Base-by-base conservation (phyloP, 2,888 invertebrate species). In the Mantis religiosa region DNA sequence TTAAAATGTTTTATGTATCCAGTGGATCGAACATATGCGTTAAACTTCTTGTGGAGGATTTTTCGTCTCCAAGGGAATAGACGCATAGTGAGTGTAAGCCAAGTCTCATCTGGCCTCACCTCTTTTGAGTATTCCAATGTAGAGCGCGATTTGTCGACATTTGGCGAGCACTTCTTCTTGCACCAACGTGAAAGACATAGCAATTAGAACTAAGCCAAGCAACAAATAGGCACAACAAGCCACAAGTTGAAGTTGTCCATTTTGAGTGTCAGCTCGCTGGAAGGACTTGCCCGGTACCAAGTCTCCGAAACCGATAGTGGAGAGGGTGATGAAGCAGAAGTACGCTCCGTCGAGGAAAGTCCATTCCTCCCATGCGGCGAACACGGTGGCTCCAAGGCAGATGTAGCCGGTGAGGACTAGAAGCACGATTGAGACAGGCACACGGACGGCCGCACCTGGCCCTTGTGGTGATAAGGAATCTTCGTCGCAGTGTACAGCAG, bases 291-390 rank as follows among this genome's bases (percentile, higher is more conserved):
- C 95, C 0, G 97, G 97, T 89, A 96, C 95, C 91, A 96, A 95
- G 92, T 97, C 97, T 7, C 97, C 97, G 91, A 97, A 96, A 82
- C 97, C 97, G 90, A 97, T 97, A 4, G 97, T 97, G 0, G 97
- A 96, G 91, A 97, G 94, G 3, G 97, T 97, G 91, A 97, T 96
- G 93, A 97, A 97, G 92, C 97, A 97, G 93, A 97, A 97, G 93
- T 97, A 97, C 6, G 96, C 96, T 12, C 97, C 97, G 92, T 97
- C 97, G 84, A 97, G 94, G 92, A 97, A 96, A 90, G 95, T 96
- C 97, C 97, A 97, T 91, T 96, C 96, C 92, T 96, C 97, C 95
- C 97, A 96, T n/a, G 96, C 94, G 28, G 97, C 96, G 93, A 97
- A 97, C 90, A 96, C 95, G 47, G 95, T 95, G 0, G 97, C 97